Evolutionary conservation across 2,888 invertebrate species (phyloP).

Genomic region (Thera britannica): DNA sequence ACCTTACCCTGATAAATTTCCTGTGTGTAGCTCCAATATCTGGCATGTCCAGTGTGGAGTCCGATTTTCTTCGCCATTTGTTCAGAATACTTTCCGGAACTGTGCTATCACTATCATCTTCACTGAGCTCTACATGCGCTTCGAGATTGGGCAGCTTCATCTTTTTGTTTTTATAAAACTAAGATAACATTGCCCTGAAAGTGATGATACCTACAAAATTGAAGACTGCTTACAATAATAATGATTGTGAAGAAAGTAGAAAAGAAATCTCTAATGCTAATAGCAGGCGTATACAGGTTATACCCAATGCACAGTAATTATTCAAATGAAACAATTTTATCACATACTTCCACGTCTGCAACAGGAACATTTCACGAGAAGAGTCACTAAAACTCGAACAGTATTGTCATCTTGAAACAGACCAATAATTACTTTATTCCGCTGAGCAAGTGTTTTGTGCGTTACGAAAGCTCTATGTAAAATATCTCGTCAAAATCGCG

Average conservation of each 20-base stretch:
- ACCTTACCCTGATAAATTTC: slow-evolving; percentile 70
- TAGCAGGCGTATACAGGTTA: background rate
- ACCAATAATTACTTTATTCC: background rate
- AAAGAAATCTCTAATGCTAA: background rate
- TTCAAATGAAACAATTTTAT: background rate
- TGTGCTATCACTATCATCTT: slow-evolving; percentile 36
- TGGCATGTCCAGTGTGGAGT: slow-evolving; percentile 35
- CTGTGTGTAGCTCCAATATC: slow-evolving; percentile 63
- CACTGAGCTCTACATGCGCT: slow-evolving; percentile 43
- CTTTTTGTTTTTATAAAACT: slow-evolving; percentile 7
- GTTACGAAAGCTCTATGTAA: background rate
- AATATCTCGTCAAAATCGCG: background rate
- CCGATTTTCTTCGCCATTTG: slow-evolving; percentile 41
- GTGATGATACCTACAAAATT: background rate
- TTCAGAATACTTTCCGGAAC: slow-evolving; percentile 40
- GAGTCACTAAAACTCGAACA: background rate
- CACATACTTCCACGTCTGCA: background rate
- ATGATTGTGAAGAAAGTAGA: background rate
- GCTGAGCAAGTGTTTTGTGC: background rate
- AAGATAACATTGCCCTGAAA: slow-evolving; percentile 29
- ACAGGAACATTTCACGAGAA: background rate
- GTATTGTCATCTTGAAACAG: background rate
- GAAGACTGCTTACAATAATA: background rate
- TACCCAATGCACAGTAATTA: too few species aligned
- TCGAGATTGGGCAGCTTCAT: slow-evolving; percentile 42